A percentile compares a stretch with the other conserved stretches of the same genome.
Evolutionary conservation across 2,797 vertebrate species (phyloP).

Genomic region (Sebastes alutus): DNA sequence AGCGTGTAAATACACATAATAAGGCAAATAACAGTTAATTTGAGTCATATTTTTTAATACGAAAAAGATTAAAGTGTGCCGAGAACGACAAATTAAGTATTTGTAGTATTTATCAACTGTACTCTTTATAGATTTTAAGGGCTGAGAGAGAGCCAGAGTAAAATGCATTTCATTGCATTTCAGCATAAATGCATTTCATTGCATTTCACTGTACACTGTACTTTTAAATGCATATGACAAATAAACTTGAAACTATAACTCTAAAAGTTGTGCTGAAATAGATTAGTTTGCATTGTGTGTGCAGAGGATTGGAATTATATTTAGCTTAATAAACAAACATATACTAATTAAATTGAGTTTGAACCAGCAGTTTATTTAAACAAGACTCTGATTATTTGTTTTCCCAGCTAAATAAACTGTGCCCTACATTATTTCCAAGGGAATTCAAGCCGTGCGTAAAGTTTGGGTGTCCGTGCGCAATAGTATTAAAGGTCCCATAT

Average conservation of each 20-base stretch:
- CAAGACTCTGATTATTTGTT: conserved; percentile 38
- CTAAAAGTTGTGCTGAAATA: neutral
- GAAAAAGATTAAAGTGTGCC: neutral
- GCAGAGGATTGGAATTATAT: conserved; percentile 14
- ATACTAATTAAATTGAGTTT: conserved; percentile 29
- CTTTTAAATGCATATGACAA: too few species aligned
- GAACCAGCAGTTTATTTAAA: conserved; percentile 47
- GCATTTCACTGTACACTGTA: too few species aligned
- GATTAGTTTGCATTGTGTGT: conserved; percentile 5
- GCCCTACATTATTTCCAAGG: conserved; percentile 6
- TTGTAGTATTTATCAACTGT: too few species aligned
- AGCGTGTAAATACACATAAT: conserved; percentile 29
- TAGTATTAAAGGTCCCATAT: neutral
- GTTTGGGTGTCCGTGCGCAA: conserved; percentile 34
- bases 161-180: too few species aligned
- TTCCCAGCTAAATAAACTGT: conserved; percentile 4
- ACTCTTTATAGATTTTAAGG: too few species aligned
- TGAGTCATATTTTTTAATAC: neutral
- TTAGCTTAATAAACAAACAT: conserved; percentile 17
- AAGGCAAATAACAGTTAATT: neutral
- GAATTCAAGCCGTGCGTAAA: conserved; percentile 38
- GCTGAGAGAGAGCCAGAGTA: too few species aligned
- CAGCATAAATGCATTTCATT: too few species aligned
- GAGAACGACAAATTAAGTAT: neutral
- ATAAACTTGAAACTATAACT: too few species aligned